A percentile compares a stretch with the other conserved stretches of the same genome.
These are phyloP conservation scores for Saxicola maurus DNA, from an alignment of 2,797 vertebrate species.

Conservation along the genomic window DNA sequence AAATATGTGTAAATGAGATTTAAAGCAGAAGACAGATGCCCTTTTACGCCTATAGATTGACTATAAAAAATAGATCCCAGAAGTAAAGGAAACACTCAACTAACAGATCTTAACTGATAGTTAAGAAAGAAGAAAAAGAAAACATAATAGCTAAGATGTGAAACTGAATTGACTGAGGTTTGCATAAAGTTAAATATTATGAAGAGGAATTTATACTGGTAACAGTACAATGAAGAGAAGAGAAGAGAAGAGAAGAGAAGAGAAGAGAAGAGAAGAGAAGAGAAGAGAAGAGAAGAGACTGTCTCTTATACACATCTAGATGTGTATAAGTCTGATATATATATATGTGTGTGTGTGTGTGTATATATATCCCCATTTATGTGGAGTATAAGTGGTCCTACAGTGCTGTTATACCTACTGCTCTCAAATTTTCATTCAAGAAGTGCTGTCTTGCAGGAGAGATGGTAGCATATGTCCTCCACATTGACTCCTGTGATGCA, in stretches of 20 bases:
- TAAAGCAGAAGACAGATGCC: background rate
- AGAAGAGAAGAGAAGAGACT: too few relatives aligned
- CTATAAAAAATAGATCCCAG: background rate
- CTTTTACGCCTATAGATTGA: background rate
- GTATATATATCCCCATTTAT: background rate
- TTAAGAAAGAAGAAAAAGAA: background rate
- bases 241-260: background rate
- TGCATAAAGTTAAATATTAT: background rate
- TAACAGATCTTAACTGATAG: background rate
- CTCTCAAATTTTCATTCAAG: background rate
- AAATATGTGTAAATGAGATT: background rate
- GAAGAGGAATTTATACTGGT: background rate
- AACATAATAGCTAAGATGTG: background rate
- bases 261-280: too few relatives aligned
- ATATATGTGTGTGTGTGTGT: background rate
- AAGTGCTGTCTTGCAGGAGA: background rate
- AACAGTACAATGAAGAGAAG: background rate
- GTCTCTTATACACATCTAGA: too few relatives aligned
- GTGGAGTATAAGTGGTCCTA: background rate
- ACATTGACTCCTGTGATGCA: background rate
- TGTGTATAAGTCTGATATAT: too few relatives aligned
- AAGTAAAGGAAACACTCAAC: background rate
- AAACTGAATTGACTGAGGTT: background rate
- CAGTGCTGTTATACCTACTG: background rate
- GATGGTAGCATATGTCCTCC: background rate